Conservation (phyloP, 2,113 vertebrate species). For the Crotalus horridus region DNA sequence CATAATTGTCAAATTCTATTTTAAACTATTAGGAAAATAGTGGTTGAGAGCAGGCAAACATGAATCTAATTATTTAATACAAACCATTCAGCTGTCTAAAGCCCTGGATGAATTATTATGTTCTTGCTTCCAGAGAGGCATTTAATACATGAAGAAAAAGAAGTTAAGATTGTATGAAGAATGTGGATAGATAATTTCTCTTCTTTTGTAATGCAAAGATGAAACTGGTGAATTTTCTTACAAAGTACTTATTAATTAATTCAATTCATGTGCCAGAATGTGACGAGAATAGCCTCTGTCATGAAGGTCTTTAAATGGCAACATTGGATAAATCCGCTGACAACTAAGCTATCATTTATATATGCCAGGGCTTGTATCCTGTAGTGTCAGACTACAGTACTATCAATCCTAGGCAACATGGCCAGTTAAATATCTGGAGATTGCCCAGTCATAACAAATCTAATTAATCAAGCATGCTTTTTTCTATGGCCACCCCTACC, state of each 20-base stretch:
- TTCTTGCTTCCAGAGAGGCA: not conserved
- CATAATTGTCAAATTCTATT: not conserved
- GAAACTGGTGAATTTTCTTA: not conserved
- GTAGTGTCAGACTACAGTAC: not conserved
- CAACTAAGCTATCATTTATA: not conserved
- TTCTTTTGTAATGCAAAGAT: not conserved
- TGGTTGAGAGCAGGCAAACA: not conserved
- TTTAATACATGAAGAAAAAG: not conserved
- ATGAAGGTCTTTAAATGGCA: not conserved
- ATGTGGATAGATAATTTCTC: not conserved
- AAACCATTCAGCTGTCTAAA: not conserved
- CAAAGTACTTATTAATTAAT: not conserved
- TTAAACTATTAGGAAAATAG: not conserved
- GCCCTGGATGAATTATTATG: not conserved
- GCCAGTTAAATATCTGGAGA: not conserved
- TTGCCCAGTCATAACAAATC: not conserved
- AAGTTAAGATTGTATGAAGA: not conserved
- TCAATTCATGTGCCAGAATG: not conserved
- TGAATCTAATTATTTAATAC: not conserved
- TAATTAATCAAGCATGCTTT: not conserved
- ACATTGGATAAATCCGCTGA: not conserved
- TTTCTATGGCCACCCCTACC: not conserved
- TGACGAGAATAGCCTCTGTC: not conserved
- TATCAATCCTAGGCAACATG: not conserved
- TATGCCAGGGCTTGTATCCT: not conserved